Evolutionary conservation across 2,888 invertebrate species (phyloP), one percentile per base, ranked within the genome.

Genomic region (Proisotoma minuta): DNA sequence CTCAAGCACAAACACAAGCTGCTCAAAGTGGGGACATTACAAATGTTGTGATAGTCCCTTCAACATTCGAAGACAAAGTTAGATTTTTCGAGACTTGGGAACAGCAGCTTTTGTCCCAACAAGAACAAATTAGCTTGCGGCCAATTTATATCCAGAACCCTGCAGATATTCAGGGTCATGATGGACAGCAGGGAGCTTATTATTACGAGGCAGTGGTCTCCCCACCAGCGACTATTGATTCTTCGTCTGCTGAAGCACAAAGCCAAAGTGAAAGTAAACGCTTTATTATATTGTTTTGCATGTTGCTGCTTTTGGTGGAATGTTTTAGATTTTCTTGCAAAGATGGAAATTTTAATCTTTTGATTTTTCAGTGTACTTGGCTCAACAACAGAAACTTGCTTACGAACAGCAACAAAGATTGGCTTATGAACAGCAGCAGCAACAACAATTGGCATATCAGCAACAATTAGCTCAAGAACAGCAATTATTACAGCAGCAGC

Each of bases 191-290:
- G 29, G 53, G 53, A 22, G 20, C 4, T n/a, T 47, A 26, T 20
- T 56, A 56, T 26, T 56, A 43, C 27, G 56, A 56, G 43, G 56
- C 56, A 2, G 27, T 56, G n/a, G 66, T 58, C 27, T 60, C 59
- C 26, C 59, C 59, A 22, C 27, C 39, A 34, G 53, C 58, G 29
- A 53, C 60, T 49, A 60, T 59, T 20, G 61, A 59, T 65, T 59
- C 66, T 59, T 59, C 63, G 18, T 59, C 62, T 58, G 57, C 63
- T 61, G 56, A 63, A 61, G 63, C 65, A 63, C 65, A 65, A 60
- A 64, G 65, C 62, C 65, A 64, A 61, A 66, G 66, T 71, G 69
- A 66, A 71, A 65, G 67, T 67, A 68, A 67, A 71, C 69, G 71
- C 71, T 66, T 69, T 69, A 69, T 52, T 59, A 60, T 51, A 50